Base-by-base conservation (phyloP, 2,797 vertebrate genomes). In the Hypotaenidia philippensis region DNA sequence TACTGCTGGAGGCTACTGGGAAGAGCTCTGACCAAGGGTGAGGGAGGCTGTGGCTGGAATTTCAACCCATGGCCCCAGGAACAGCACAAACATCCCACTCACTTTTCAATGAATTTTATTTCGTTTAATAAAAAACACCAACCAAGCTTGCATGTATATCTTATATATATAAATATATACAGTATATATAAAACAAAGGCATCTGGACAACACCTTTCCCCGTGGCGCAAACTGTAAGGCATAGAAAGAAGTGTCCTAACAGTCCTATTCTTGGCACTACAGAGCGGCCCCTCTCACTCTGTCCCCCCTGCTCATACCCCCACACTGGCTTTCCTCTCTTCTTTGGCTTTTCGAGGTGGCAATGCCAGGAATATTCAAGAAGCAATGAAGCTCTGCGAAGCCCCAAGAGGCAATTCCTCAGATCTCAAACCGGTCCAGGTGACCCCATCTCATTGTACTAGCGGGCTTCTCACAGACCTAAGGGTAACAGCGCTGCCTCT, bases 81-180 rank as follows among this genome's bases (percentile, higher is more conserved):
- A 71, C 71, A 96, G 93, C 90, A 96, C 94, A 94, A 57, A 95
- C 88, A 96, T 77, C 88, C 65, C 44, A 23, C 91, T 93, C 41
- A 22, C 49, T 95, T 97, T 97, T 96, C 90, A 92, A 86, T 56
- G 83, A 84, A 83, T 94, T 97, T 96, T 92, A 94, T 97, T 95
- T 94, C 66, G 93, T 98, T 97, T 96, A 97, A 96, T 95, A 97
- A 97, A 97, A 97, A 97, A 97, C 94, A 97, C 94, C 97, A 96
- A 97, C 97, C 93, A 96, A 98, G 97, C 97, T 97, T 97, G 95
- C 94, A 97, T 96, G 97, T 97, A 97, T 98, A 98, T 97, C 97
- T 89, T 98, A 98, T 98, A 98, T 97, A 98, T 97, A 98, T 97
- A 98, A 97, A 98, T 98, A 98, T 97, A 97, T 97, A 98, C 97